phyloP scores from a whole-genome alignment of 2,797 vertebrate species.

The Enteromius fasciolatus region DNA sequence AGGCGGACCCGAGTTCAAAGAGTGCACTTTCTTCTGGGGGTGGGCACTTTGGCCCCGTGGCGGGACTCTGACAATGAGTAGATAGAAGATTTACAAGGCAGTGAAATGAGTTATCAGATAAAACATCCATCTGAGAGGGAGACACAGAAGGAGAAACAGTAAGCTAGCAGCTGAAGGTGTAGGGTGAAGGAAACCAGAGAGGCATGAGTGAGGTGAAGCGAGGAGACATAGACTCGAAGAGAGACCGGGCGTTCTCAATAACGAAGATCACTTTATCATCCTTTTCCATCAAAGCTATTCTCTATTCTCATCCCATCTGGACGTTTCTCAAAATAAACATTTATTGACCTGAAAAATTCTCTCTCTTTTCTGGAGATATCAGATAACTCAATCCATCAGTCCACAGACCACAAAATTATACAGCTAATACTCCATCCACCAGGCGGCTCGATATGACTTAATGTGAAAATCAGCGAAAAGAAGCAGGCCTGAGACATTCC shows the following conservation, averaged over 20 bases:
- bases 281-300: conserved; percentile 34
- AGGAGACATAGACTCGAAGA: conserved; percentile 12
- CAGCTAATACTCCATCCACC: conserved; percentile 71
- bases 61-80: conserved; percentile 59
- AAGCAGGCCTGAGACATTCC: conserved; percentile 73
- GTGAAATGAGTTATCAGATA: conserved; percentile 59
- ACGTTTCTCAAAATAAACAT: conserved; percentile 73
- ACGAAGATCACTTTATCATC: conserved; percentile 61
- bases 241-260: conserved; percentile 11
- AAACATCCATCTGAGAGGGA: conserved; percentile 46
- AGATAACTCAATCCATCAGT: conserved; percentile 65
- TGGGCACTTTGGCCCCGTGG: conserved; percentile 48
- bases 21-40: conserved; percentile 56
- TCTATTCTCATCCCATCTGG: conserved; percentile 59
- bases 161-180: conserved; percentile 7
- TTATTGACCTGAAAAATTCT: conserved; percentile 68
- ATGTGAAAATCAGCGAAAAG: conserved; percentile 71
- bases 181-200: conserved; percentile 23
- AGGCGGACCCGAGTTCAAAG: conserved; percentile 61
- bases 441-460: conserved; percentile 66
- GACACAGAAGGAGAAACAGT: conserved; percentile 16
- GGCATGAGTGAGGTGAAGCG: background rate
- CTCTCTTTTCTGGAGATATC: conserved; percentile 66
- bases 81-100: conserved; percentile 63
- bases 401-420: conserved; percentile 81